Conservation (phyloP, 2,113 vertebrate species). For the Cromileptes altivelis region DNA sequence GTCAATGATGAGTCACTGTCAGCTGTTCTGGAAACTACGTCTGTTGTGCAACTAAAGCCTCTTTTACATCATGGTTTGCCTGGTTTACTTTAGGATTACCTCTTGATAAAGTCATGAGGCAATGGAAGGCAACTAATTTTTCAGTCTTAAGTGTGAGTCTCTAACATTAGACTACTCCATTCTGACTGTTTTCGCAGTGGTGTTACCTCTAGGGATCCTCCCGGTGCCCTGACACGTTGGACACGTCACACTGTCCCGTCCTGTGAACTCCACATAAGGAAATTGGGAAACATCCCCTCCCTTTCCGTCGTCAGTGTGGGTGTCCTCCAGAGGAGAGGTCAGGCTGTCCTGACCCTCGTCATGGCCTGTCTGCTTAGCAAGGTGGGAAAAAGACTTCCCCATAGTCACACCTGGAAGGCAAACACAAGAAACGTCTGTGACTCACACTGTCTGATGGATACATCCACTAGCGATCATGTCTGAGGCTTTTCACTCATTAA, state of each 20-base stretch:
- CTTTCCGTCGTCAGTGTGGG: slow-evolving; percentile 84
- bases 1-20: slow-evolving; percentile 12
- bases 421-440: background rate
- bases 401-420: slow-evolving; percentile 81
- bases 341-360: slow-evolving; percentile 84
- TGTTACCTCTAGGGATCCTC: slow-evolving; percentile 93
- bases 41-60: background rate
- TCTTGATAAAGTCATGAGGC: background rate
- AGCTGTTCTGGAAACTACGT: background rate
- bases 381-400: slow-evolving; percentile 91
- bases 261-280: slow-evolving; percentile 96
- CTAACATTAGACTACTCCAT: no score
- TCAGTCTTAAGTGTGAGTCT: no score
- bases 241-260: slow-evolving; percentile 95
- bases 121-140: background rate
- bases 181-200: background rate
- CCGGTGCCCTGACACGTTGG: slow-evolving; percentile 97
- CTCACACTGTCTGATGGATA: background rate
- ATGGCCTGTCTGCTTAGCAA: slow-evolving; percentile 82
- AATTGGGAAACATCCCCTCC: slow-evolving; percentile 92
- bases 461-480: background rate
- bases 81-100: background rate
- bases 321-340: slow-evolving; percentile 81
- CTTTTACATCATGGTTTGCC: no score
- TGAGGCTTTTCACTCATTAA: no score